Evolutionary conservation across 1,140 invertebrate species (phyloP), one percentile per base, ranked within the genome.

Genomic region (Drosophila sp.): DNA sequence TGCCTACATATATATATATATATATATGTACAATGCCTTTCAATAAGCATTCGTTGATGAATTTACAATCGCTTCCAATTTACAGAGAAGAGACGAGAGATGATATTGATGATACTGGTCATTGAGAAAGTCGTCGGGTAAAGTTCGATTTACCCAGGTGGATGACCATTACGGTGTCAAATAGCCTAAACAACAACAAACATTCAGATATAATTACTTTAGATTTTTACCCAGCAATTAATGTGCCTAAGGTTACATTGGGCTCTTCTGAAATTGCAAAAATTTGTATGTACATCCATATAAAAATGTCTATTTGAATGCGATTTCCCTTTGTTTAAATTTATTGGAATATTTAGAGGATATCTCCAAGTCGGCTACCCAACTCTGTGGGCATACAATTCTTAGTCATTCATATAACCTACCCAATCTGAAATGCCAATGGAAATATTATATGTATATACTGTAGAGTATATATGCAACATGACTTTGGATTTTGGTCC

Each of bases 11-110:
- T 61, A 38, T 27, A 25, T 40, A 70, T 3, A 38, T 25, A 8
- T 65, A 8, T 40, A 40, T 33, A 32, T 33, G 60, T 40, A 17
- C 29, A 63, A 68, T 69, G 29, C n/a, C 35, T 67, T 27, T 32
- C 33, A 65, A 66, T 40, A 55, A 33, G 32, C 7, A 8, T 54
- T 10, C 17, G 23, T 27, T 10, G 23, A 50, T 50, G 23, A 27
- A 50, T 27, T 27, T 50, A 23, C 23, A 50, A 50, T 50, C 7
- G 4, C 7, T 47, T 50, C 23, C 44, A 50, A 27, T 50, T 50
- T 10, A 50, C 4, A 47, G 17, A 25, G 17, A 25, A 23, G 5
- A 25, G 44, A 6, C 6, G 44, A 7, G 2, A 23, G 44, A 10
- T 44, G 44, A n/a, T 17, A 41, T 38, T 38, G 35, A 38, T 11